Conservation (phyloP, 2,113 vertebrate genomes). For the Pelecanoides urinatrix region DNA sequence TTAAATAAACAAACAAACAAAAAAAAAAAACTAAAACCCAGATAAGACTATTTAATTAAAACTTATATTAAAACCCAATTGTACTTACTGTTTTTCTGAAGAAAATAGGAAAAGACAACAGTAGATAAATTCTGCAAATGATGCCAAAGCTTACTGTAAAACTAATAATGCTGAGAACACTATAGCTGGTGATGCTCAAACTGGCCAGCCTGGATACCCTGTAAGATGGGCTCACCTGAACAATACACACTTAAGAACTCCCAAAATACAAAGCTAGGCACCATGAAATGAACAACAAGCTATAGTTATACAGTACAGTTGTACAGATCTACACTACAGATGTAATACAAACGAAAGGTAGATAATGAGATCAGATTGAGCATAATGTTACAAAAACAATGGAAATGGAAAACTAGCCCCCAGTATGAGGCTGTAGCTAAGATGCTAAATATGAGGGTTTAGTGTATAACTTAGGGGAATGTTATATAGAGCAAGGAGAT, state of each 20-base stretch:
- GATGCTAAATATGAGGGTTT: not conserved
- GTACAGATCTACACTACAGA: not conserved
- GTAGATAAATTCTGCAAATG: not conserved
- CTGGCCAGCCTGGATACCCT: not conserved
- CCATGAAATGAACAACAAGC: not conserved
- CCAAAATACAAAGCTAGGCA: not conserved
- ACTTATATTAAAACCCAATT: not conserved
- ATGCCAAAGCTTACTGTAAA: not conserved
- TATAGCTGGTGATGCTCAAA: not conserved
- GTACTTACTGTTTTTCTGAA: not conserved
- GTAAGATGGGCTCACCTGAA: not conserved
- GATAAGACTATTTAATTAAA: constrained; percentile 51
- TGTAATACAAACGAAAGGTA: not conserved
- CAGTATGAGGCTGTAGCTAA: not conserved
- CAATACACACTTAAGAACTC: not conserved
- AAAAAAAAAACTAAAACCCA: not conserved
- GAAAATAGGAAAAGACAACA: not conserved
- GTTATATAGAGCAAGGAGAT: not conserved
- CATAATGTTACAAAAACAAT: not conserved
- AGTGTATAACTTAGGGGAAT: not conserved
- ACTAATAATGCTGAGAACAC: not conserved
- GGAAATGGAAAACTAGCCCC: not conserved
- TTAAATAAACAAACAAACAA: not conserved
- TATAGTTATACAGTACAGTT: not conserved
- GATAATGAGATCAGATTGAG: not conserved